Conservation (phyloP, 2,888 invertebrate genomes). For the Epiblema foenella region DNA sequence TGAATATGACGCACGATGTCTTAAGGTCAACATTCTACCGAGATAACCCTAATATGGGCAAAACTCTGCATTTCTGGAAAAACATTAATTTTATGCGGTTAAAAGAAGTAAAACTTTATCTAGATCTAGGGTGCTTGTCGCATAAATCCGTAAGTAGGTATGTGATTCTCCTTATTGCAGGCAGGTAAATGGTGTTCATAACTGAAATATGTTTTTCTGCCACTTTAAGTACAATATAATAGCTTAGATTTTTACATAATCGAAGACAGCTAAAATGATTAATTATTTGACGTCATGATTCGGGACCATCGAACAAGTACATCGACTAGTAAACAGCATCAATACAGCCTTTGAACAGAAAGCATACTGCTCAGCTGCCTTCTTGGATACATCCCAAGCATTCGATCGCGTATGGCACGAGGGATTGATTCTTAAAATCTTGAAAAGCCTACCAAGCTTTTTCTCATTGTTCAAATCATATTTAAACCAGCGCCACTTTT, state of each 20-base stretch:
- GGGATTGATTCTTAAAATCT: too few relatives aligned
- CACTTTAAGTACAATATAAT: too few relatives aligned
- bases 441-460: too few relatives aligned
- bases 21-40: constrained; percentile 24
- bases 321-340: too few relatives aligned
- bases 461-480: too few relatives aligned
- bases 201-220: too few relatives aligned
- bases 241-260: not conserved
- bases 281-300: not conserved
- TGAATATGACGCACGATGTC: constrained; percentile 30
- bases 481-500: too few relatives aligned
- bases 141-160: not conserved
- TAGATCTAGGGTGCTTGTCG: not conserved
- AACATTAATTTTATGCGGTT: constrained; percentile 7
- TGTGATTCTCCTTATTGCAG: not conserved
- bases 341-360: too few relatives aligned
- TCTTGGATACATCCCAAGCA: too few relatives aligned
- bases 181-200: not conserved
- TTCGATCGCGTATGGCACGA: too few relatives aligned
- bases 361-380: too few relatives aligned
- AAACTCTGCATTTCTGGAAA: constrained; percentile 10
- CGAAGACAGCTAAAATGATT: constrained; percentile 6
- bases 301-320: too few relatives aligned
- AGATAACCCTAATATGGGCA: constrained; percentile 31
- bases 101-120: not conserved